A percentile compares a stretch with the other conserved stretches of the same genome.
Conservation (phyloP, 2,888 invertebrate species). For the Eustalomyia histrio region DNA sequence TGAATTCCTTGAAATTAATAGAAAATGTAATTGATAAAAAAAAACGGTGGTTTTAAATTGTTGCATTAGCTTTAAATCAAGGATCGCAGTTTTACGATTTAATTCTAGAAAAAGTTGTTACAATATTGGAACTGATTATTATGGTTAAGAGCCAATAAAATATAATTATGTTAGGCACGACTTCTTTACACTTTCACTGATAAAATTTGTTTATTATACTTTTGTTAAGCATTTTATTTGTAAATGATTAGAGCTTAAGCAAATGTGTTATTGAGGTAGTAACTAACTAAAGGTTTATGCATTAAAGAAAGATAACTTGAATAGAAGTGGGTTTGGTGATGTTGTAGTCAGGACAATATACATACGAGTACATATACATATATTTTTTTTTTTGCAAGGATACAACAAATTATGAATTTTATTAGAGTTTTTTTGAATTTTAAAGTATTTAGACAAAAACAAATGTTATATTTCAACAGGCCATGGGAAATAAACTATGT, state of each 20-base stretch:
- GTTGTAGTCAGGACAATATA: slow-evolving; percentile 29
- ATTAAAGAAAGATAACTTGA: no score
- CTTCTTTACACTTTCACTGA: not conserved
- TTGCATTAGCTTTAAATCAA: no score
- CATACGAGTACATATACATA: no score
- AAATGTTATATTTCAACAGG: slow-evolving; percentile 19
- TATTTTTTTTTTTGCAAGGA: slow-evolving; percentile 2
- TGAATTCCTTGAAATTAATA: no score
- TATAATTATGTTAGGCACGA: not conserved
- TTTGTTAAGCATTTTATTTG: not conserved
- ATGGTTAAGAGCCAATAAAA: not conserved
- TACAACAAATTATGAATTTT: slow-evolving; percentile 36
- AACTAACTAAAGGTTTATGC: no score
- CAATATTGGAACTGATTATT: no score
- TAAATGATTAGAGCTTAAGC: not conserved
- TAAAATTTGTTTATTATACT: not conserved
- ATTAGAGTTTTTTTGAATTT: slow-evolving; percentile 34
- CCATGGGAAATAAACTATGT: not conserved
- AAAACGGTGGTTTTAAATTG: no score
- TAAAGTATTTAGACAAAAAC: slow-evolving; percentile 32
- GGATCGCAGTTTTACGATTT: no score
- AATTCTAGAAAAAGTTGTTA: no score
- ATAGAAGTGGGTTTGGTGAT: slow-evolving; percentile 14
- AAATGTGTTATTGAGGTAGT: not conserved
- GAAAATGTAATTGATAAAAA: no score